A percentile compares a stretch with the other conserved stretches of the same genome.
phyloP scores from a whole-genome alignment of 1,140 invertebrate genomes.

The Lordiphosa stackelbergi region DNA sequence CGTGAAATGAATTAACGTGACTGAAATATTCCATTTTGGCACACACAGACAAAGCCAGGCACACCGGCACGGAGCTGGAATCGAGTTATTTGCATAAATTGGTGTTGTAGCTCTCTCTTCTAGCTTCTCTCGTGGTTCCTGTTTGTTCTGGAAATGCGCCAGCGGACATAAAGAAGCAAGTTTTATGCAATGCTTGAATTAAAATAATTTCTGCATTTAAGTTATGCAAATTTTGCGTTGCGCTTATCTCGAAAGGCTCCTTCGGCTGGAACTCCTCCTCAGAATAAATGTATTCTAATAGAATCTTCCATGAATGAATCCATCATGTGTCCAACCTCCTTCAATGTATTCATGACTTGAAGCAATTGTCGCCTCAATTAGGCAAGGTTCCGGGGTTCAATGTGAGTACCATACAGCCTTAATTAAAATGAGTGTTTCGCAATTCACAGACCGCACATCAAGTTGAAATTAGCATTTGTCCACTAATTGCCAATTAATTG shows the following conservation, averaged over 20 bases:
- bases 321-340: constrained; percentile 4
- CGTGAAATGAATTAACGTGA: constrained; percentile 70
- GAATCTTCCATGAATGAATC: neutral
- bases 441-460: constrained; percentile 25
- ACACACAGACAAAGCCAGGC: constrained; percentile 4
- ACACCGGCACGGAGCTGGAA: constrained; percentile 10
- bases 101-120: constrained; percentile 15
- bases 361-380: constrained; percentile 46
- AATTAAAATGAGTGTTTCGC: constrained; percentile 23
- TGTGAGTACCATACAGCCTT: constrained; percentile 8
- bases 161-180: constrained; percentile 52
- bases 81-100: constrained; percentile 59
- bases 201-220: constrained; percentile 63
- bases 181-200: constrained; percentile 65
- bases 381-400: constrained; percentile 15
- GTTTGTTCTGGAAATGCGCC: constrained; percentile 9
- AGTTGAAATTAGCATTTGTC: constrained; percentile 45
- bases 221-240: constrained; percentile 48
- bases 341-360: constrained; percentile 31
- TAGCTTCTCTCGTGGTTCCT: neutral
- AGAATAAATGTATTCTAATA: constrained; percentile 1
- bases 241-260: constrained; percentile 32
- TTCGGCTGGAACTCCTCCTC: neutral
- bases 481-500: constrained; percentile 58
- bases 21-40: constrained; percentile 68